Evolutionary conservation across 2,888 invertebrate species (phyloP).

Genomic region (Salticus scenicus): DNA sequence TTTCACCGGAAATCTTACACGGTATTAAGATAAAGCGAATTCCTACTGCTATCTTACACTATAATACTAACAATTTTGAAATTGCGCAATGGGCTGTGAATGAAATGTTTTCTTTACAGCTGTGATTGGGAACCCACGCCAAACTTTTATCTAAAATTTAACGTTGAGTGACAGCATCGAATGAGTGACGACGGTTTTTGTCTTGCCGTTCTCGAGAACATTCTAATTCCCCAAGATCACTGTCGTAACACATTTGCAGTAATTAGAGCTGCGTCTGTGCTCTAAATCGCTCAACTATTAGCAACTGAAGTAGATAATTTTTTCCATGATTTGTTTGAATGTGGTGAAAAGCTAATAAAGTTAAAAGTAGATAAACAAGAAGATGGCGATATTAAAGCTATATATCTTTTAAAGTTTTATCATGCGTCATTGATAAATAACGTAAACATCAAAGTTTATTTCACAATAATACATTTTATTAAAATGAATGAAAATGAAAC

Average conservation of each 20-base stretch:
- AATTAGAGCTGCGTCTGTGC: neutral
- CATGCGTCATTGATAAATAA: no score
- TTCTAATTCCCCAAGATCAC: neutral
- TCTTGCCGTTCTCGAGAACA: neutral
- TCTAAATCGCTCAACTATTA: neutral
- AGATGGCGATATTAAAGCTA: neutral
- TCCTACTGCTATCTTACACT: neutral
- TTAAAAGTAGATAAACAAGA: neutral
- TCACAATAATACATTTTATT: no score
- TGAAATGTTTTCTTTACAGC: slow-evolving; percentile 24
- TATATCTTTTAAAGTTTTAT: neutral
- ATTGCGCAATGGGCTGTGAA: neutral
- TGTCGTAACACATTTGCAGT: neutral
- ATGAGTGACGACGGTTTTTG: neutral
- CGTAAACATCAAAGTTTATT: no score
- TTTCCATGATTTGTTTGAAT: neutral
- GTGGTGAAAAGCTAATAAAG: neutral
- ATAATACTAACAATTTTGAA: neutral
- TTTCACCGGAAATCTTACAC: no score
- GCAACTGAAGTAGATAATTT: neutral
- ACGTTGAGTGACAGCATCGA: slow-evolving; percentile 17
- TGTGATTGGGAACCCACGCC: slow-evolving; percentile 32
- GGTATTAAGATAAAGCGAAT: no score
- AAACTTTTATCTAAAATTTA: slow-evolving; percentile 25
- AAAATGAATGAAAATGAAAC: no score